Evolutionary conservation across 2,888 invertebrate species (phyloP).

Genomic region (Lithophane semibrunnea): DNA sequence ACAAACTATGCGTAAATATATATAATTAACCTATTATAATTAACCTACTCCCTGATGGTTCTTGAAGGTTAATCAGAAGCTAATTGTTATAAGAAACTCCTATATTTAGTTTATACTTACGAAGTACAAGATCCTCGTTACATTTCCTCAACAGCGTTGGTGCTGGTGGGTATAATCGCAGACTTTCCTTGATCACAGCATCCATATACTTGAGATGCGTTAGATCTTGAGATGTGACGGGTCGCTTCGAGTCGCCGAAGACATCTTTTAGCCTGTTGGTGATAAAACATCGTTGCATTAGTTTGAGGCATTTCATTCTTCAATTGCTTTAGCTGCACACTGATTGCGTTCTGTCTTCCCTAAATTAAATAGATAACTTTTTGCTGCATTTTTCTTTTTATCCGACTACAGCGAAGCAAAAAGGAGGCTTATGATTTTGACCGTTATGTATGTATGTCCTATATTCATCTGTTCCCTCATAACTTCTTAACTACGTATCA

Average conservation of each 20-base stretch:
- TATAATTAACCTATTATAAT: too few relatives aligned
- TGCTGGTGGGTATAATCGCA: conserved; percentile 74
- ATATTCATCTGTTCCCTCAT: too few relatives aligned
- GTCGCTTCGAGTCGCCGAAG: conserved; percentile 64
- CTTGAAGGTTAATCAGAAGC: background rate
- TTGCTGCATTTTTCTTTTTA: too few relatives aligned
- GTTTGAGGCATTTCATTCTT: too few relatives aligned
- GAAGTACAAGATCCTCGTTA: conserved; percentile 66
- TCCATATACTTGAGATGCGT: conserved; percentile 73
- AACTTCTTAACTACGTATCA: too few relatives aligned
- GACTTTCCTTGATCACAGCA: conserved; percentile 74
- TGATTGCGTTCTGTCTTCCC: too few relatives aligned
- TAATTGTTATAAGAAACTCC: background rate
- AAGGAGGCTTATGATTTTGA: too few relatives aligned
- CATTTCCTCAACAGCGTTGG: conserved; percentile 69
- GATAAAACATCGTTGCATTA: too few relatives aligned
- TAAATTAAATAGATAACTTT: too few relatives aligned
- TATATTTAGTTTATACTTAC: conserved; percentile 63
- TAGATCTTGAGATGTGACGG: conserved; percentile 67
- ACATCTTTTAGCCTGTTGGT: conserved; percentile 63
- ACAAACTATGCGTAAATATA: background rate
- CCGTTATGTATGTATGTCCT: too few relatives aligned
- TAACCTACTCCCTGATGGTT: background rate
- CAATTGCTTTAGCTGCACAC: too few relatives aligned
- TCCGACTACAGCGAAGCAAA: too few relatives aligned